phyloP scores from a whole-genome alignment of 2,888 invertebrate species.

The Oeneis ivallda region DNA sequence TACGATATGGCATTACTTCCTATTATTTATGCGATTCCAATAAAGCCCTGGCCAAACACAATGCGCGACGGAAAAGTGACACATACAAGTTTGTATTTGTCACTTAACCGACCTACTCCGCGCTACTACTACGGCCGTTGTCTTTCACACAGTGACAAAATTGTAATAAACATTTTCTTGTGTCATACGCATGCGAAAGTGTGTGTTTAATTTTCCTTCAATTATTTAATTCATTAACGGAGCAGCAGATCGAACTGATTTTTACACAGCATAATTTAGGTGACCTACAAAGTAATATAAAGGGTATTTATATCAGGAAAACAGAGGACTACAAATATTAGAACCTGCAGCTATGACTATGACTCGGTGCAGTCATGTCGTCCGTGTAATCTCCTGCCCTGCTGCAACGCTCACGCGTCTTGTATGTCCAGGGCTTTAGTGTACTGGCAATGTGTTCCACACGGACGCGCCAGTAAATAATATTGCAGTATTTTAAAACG shows the following conservation, averaged over 20 bases:
- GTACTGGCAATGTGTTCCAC: conserved; percentile 9
- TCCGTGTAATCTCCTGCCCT: neutral
- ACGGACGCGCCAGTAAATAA: conserved; percentile 14
- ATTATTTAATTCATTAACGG: no score
- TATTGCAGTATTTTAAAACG: conserved; percentile 18
- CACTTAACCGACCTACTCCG: neutral
- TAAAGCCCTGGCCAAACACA: neutral
- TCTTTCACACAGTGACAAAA: neutral
- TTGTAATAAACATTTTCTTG: no score
- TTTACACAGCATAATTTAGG: no score
- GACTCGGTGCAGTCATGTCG: neutral
- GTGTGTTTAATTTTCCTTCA: no score
- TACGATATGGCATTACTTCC: conserved; percentile 8
- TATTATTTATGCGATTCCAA: conserved; percentile 13
- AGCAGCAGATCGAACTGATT: no score
- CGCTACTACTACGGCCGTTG: neutral
- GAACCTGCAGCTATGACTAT: no score
- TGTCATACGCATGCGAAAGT: no score
- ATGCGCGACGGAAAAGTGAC: neutral
- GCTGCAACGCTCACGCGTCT: neutral
- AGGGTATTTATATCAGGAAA: no score
- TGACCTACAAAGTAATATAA: no score
- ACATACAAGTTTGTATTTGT: neutral
- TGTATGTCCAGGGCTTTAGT: neutral
- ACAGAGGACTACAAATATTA: no score